Evolutionary conservation across 2,113 vertebrate genomes (phyloP), one percentile per base, ranked within the genome.

Genomic region (Cryptomyrus ogoouensis): DNA sequence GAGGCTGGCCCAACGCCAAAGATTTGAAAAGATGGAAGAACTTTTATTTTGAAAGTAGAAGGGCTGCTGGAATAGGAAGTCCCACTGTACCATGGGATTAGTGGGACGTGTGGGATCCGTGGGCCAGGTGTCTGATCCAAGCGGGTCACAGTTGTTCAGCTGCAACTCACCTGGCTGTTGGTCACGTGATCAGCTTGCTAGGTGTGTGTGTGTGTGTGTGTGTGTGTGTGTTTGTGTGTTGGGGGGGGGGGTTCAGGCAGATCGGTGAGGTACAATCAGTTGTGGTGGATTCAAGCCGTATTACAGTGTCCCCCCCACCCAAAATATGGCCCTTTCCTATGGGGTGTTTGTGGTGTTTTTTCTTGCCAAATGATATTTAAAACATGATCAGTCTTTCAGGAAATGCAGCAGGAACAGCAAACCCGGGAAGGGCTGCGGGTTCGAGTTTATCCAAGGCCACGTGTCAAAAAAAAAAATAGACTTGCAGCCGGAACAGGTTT

Each of bases 1-100:
- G 80, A n/a, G 21, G 19, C 17, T 10, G 90, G 90, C 85, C 87
- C 91, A 39, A 87, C 74, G 90, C 88, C 91, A 70, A 70, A 91
- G 88, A 91, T 84, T 84, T 83, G 90, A 91, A 90, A 70, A 53
- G 74, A 77, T 39, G 35, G 35, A 77, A 35, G 35, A 77, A 42
- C 74, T 77, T 77, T 39, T 77, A 77, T 77, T 77, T 77, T 77
- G n/a, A 27, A 66, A 66, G 58, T 24, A 66, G n/a, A 66, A 27
- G 24, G 7, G 58, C 24, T 66, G 62, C 62, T 66, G 4, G 70
- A 39, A n/a, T 19, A 77, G 70, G 74, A 77, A 77, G 17, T 77
- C 15, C 31, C 74, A 13, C 74, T 77, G 35, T 77, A 42, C 31
- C 74, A 6, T 39, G 27, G 35, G 74, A 77, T 77, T 42, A 39